A percentile compares a stretch with the other conserved stretches of the same genome.
phyloP scores from a whole-genome alignment of 2,797 vertebrate species.

The Tenualosa thibaudeaui region DNA sequence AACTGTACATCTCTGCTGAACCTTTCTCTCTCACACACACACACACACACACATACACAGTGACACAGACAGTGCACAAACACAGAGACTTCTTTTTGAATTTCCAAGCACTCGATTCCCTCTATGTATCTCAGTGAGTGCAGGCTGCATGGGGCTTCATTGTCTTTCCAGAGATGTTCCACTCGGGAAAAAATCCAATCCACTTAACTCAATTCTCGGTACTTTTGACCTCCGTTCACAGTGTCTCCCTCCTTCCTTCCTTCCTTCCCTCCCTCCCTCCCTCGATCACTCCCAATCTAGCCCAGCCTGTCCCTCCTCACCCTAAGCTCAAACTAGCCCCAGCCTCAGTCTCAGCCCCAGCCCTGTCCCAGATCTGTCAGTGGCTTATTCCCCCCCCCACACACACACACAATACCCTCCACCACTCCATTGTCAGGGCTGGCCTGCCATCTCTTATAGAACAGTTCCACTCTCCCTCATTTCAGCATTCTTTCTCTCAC shows the following conservation, averaged over 20 bases:
- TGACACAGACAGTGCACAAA: background rate
- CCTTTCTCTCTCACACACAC: background rate
- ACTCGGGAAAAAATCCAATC: background rate
- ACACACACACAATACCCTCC: too few species aligned
- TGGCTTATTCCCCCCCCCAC: background rate
- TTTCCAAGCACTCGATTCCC: background rate
- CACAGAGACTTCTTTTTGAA: too few species aligned
- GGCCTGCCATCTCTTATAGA: background rate
- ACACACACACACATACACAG: background rate
- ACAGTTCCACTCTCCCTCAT: background rate
- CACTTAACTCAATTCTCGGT: slow-evolving; percentile 8
- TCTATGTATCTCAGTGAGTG: background rate
- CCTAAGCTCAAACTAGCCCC: background rate
- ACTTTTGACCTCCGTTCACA: background rate
- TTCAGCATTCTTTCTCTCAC: background rate
- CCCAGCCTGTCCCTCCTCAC: background rate
- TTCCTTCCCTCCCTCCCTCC: too few species aligned
- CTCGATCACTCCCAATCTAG: background rate
- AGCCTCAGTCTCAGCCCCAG: background rate
- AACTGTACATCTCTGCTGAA: background rate
- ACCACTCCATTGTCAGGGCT: background rate
- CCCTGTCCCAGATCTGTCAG: background rate
- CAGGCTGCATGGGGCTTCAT: background rate
- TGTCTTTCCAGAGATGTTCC: background rate
- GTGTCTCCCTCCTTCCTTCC: background rate